Evolutionary conservation across 53 echinoderm and acorn worm genomes (phyloP), one percentile per base, ranked within the genome.

Genomic region (Echinometra lucunter): DNA sequence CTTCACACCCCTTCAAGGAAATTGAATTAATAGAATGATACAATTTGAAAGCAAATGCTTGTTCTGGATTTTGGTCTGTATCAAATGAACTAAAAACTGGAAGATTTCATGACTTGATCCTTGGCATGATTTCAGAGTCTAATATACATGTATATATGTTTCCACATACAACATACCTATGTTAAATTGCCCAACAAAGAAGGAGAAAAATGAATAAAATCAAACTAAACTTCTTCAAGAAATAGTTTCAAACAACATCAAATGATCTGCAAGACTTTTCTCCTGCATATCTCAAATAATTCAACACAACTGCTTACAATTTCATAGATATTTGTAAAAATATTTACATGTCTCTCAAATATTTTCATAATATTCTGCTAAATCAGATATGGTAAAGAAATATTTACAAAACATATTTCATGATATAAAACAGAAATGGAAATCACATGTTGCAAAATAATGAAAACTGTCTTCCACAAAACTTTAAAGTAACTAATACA

Each of bases 261-360:
- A 42, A 42, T 44, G 44, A 42, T 81, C 81, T 49, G n/a, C 45
- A 47, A 85, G 30, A 10, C 28, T 49, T 85, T 27, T 45, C 45
- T 8, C 15, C n/a, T 47, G 47, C 30, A 47, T n/a, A 53, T 15
- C 85, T 85, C 90, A 90, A 30, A 90, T 66, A 60, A 88, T 34
- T 88, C 32, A 88, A 88, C 66, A 15, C 63, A 60, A 27, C 23
- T 37, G 58, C 38, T 91, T 63, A 66, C 92, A 72, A 66, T 91
- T 27, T 91, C 25, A 91, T 91, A 91, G 74, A 78, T 92, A 55
- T 60, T 92, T 92, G 58, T 37, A 60, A 92, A 92, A 92, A 45
- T 92, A 78, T 92, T 35, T 92, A 92, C 93, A 92, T 25, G 57
- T 92, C 93, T 92, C 66, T 91, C 67, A 45, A 91, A 91, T 91